A percentile compares a stretch with the other conserved stretches of the same genome.
phyloP scores from a whole-genome alignment of 2,888 invertebrate genomes.

The Leucozona laternaria region DNA sequence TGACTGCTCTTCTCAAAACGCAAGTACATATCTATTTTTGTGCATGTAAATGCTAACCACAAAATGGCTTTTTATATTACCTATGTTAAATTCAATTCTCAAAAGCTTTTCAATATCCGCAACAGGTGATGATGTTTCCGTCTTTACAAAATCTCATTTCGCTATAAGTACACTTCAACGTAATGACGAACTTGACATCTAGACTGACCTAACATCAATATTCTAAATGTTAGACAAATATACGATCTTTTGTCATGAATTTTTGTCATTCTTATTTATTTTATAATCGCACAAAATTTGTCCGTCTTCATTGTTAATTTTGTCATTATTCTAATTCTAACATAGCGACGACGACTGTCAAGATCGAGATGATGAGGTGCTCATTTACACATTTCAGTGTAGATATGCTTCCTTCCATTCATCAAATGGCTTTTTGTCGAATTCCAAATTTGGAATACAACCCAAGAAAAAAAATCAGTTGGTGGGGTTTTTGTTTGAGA shows the following conservation, averaged over 20 bases:
- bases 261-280: not conserved
- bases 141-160: not conserved
- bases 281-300: conserved; percentile 1
- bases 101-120: conserved; percentile 3
- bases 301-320: conserved; percentile 16
- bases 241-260: not conserved
- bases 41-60: not conserved
- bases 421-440: not conserved
- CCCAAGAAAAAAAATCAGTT: conserved; percentile 16
- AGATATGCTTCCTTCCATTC: not conserved
- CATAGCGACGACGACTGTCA: conserved; percentile 5
- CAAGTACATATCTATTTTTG: not conserved
- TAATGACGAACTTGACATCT: conserved; percentile 38
- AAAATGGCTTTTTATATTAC: too few relatives aligned
- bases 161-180: not conserved
- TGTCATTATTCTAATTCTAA: conserved; percentile 21
- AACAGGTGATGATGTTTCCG: conserved; percentile 33
- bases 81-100: not conserved
- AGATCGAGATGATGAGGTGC: conserved; percentile 13
- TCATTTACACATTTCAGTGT: conserved; percentile 10
- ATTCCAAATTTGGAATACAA: conserved; percentile 66
- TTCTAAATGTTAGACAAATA: conserved; percentile 37
- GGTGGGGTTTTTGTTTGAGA: not conserved
- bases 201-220: conserved; percentile 31
- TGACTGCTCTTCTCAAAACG: not conserved